Base-by-base conservation (phyloP, 2,888 invertebrate genomes). In the Yponomeuta sedellus region DNA sequence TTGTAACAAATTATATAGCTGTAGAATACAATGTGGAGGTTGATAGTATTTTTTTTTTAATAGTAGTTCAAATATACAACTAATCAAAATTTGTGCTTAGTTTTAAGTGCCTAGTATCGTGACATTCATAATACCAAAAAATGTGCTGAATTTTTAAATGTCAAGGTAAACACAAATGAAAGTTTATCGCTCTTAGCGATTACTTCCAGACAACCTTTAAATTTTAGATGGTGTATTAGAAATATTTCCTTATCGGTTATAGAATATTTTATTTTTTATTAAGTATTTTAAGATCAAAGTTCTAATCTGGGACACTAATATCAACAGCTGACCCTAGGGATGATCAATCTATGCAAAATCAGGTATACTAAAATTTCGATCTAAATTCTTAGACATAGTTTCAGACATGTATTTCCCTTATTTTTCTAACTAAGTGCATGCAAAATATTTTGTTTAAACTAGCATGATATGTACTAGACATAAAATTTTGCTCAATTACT, bases 361-460 rank as follows among this genome's bases (percentile, higher is more conserved):
- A 86, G 84, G 86, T 85, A 84, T 82, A 81, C 76, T 52, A 52
- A 52, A 6, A 52, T 52, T 52, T 52, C 4, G 44, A 52, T 52
- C 44, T 52, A 52, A 69, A 2, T 74, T 77, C 79, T 83, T 82
- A 80, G 74, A 92, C 92, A 92, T 92, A 92, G 92, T 92, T 82
- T 93, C 93, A 93, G 93, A 93, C 93, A 93, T 93, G 91, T 92
- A 86, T 88, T 91, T 83, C 74, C 74, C 86, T 88, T 85, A 84
- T 70, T 69, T 70, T 69, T 73, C 81, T 83, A 52, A 85, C 76
- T 72, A 75, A 12, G 12, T 52, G 44, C 44, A 52, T 52, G 44
- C 44, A 52, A 52, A 6, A 52, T 52, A 52, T 52, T 16, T 52
- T 16, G 16, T 12, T 44, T 20, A 22, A 20, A 80, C 81, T 75